Base-by-base conservation (phyloP, 2,888 invertebrate species). In the Ormyrus pomaceus region DNA sequence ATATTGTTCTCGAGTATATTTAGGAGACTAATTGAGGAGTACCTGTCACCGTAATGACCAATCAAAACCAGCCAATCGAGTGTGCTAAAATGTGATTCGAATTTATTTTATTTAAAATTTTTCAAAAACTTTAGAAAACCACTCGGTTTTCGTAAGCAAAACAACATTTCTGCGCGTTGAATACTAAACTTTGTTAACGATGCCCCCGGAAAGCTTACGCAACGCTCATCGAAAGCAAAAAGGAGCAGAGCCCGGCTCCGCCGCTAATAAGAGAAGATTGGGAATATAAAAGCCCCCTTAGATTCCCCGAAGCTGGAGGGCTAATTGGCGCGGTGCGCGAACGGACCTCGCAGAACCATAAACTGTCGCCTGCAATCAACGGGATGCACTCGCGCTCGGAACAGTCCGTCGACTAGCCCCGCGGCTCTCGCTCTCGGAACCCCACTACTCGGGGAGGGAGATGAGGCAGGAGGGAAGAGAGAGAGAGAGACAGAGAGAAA, bases 331-430 rank as follows among this genome's bases (percentile, higher is more conserved):
- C 84, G 85, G 86, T 84, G 85, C 84, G 86, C 87, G 84, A 19
- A 19, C 34, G 34, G 34, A 34, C 34, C 85, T 85, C 84, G 84
- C 86, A 85, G 86, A 86, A 89, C 87, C 89, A 90, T 90, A 90
- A 90, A 90, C 89, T 90, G 90, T 90, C 90, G 89, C 89, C 88
- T 87, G 88, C 88, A 89, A 88, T 89, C 88, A 88, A 87, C 34
- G 86, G 86, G 87, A 87, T 87, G 83, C 64, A 74, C 83, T 84
- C 84, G 81, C 84, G 34, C 34, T 34, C 34, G 34, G 34, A 34
- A 34, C 34, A 34, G 34, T 34, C 34, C 48, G 45, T 7, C 51
- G 50, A 13, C 45, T 45, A 19, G 78, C 78, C 34, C 71, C 65
- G 65, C 50, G 77, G 68, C 73, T 34, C 68, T 34, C 34, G 34